A percentile compares a stretch with the other conserved stretches of the same genome.
Evolutionary conservation across 2,888 invertebrate species (phyloP).

Genomic region (Diaphora mendica): DNA sequence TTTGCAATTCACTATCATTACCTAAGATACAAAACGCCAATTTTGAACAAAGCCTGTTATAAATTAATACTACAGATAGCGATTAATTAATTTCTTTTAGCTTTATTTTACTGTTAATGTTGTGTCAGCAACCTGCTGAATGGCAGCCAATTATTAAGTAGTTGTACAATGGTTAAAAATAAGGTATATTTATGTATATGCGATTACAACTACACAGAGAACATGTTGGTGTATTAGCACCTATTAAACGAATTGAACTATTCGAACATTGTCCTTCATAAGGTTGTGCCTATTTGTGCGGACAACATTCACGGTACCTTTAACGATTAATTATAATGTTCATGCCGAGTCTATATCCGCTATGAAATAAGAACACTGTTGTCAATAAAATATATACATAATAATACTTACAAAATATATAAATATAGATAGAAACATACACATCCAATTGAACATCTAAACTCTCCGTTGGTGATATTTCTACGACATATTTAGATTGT

Average conservation of each 20-base stretch:
- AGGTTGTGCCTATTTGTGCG: slow-evolving; percentile 56
- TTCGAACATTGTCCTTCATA: slow-evolving; percentile 62
- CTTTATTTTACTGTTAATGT: background rate
- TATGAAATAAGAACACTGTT: slow-evolving; percentile 19
- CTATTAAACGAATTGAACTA: slow-evolving; percentile 36
- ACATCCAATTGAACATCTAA: background rate
- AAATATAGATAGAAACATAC: too few relatives aligned
- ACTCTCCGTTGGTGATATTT: background rate
- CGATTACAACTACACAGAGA: slow-evolving; percentile 12
- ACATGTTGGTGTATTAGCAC: slow-evolving; percentile 35
- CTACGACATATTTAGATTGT: slow-evolving; percentile 1
- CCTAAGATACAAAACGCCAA: background rate
- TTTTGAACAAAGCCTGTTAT: background rate
- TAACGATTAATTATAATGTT: slow-evolving; percentile 49
- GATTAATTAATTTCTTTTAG: background rate
- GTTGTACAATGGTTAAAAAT: background rate
- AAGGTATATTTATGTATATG: background rate
- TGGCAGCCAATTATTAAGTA: background rate
- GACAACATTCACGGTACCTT: slow-evolving; percentile 68
- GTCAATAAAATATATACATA: background rate
- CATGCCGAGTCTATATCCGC: slow-evolving; percentile 51
- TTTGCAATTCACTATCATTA: background rate
- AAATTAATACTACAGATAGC: background rate
- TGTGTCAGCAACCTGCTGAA: background rate
- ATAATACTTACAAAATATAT: background rate